Conservation (phyloP, 1,140 invertebrate genomes). For the Galendromus occidentalis region DNA sequence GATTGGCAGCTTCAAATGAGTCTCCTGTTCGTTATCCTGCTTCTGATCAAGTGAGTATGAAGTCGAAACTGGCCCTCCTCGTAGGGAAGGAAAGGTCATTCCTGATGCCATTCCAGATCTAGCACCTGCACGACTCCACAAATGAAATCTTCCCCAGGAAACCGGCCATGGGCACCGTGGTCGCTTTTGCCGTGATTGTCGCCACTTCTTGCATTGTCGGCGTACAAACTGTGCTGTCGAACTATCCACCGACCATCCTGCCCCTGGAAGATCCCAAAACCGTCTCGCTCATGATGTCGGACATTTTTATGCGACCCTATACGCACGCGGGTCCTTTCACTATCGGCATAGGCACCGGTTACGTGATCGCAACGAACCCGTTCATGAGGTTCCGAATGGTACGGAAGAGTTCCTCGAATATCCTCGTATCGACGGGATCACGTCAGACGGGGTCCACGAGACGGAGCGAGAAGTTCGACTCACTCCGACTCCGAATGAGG, state of each 20-base stretch:
- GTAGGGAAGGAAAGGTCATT: background rate
- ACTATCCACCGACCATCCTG: background rate
- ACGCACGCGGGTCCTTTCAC: background rate
- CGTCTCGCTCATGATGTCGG: background rate
- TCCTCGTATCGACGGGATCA: too few species aligned
- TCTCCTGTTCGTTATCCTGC: background rate
- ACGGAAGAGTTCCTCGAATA: too few species aligned
- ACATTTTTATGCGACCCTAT: background rate
- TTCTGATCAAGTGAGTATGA: background rate
- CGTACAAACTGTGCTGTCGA: background rate
- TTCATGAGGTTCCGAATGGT: background rate
- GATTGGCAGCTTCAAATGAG: background rate
- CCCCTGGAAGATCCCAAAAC: background rate
- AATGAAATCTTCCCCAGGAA: background rate
- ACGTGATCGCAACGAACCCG: background rate
- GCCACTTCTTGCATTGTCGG: background rate
- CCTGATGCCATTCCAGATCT: background rate
- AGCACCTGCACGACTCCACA: background rate
- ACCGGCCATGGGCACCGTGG: background rate
- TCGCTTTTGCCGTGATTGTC: background rate
- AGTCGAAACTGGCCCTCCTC: too few species aligned
- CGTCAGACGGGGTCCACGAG: too few species aligned
- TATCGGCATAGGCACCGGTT: background rate
- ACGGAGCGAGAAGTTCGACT: too few species aligned
- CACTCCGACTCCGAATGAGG: too few species aligned